Percentiles rank a stretch among this genome's conserved stretches.
Evolutionary conservation across 2,888 invertebrate species (phyloP).

Genomic region (Onthophagus sagittarius): DNA sequence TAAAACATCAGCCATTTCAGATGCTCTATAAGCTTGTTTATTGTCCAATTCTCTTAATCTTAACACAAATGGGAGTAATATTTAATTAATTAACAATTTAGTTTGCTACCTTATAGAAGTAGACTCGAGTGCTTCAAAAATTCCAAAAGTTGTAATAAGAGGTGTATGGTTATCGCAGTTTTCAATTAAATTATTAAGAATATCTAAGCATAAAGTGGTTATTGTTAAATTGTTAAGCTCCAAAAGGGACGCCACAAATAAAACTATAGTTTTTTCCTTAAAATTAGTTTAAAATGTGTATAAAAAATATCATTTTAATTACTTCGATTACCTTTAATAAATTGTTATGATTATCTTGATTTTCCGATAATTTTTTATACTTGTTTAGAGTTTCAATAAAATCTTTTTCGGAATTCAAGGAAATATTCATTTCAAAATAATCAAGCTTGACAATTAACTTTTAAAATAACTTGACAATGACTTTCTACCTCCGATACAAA

Average conservation of each 20-base stretch:
- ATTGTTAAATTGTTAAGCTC: conserved; percentile 31
- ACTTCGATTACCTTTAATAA: conserved; percentile 22
- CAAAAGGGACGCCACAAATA: conserved; percentile 34
- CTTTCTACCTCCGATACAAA: background rate
- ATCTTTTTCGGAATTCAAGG: background rate
- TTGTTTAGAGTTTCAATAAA: conserved; percentile 20
- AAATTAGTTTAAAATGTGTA: conserved; percentile 2
- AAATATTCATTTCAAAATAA: conserved; percentile 7
- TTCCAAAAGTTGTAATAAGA: conserved; percentile 34
- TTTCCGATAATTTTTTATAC: conserved; percentile 23
- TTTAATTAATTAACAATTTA: background rate
- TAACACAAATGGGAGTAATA: background rate
- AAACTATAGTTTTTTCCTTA: conserved; percentile 33
- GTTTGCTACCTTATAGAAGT: conserved; percentile 31
- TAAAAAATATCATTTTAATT: background rate
- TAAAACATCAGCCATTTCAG: conserved; percentile 23
- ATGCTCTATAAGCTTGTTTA: conserved; percentile 27
- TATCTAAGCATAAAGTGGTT: conserved; percentile 33
- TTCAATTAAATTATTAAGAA: conserved; percentile 33
- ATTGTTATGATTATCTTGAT: conserved; percentile 18
- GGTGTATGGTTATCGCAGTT: conserved; percentile 31
- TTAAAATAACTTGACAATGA: conserved; percentile 9
- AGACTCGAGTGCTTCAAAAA: conserved; percentile 37
- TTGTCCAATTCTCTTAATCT: conserved; percentile 30
- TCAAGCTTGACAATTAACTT: background rate